phyloP scores from a whole-genome alignment of 1,140 invertebrate genomes.

The Drosophila sp. region DNA sequence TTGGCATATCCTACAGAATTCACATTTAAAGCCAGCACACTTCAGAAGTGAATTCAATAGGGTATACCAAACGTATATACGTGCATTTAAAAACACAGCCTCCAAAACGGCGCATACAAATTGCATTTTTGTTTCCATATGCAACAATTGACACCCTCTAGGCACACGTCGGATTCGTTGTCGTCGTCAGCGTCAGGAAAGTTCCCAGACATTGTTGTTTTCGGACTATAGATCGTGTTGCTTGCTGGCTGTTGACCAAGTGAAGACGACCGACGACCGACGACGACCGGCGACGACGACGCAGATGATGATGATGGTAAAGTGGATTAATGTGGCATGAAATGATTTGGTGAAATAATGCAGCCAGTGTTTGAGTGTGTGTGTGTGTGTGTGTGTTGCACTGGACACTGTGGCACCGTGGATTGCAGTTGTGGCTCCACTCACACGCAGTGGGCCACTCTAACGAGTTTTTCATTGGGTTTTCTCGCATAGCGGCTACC shows the following conservation, averaged over 20 bases:
- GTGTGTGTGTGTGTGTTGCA: constrained; percentile 47
- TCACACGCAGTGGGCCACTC: constrained; percentile 72
- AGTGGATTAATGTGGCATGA: constrained; percentile 83
- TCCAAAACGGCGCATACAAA: constrained; percentile 68
- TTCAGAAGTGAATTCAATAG: no score
- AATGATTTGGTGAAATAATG: constrained; percentile 83
- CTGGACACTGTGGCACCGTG: constrained; percentile 40
- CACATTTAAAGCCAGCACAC: not conserved
- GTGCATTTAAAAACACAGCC: constrained; percentile 26
- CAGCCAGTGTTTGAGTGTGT: constrained; percentile 53
- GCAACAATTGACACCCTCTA: constrained; percentile 82
- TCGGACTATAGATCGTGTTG: constrained; percentile 30
- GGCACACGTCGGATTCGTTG: constrained; percentile 60
- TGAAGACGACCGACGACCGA: constrained; percentile 36
- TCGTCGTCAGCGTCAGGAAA: constrained; percentile 62
- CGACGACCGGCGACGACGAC: constrained; percentile 16
- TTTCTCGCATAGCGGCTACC: constrained; percentile 64
- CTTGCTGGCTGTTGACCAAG: constrained; percentile 49
- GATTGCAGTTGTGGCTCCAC: constrained; percentile 39
- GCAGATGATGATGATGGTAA: constrained; percentile 77
- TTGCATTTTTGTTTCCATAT: constrained; percentile 71
- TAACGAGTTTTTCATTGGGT: constrained; percentile 73
- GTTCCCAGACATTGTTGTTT: constrained; percentile 62
- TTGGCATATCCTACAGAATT: not conserved
- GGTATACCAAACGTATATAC: constrained; percentile 14